phyloP scores from a whole-genome alignment of 2,113 vertebrate genomes.

The Struthidea cinerea region DNA sequence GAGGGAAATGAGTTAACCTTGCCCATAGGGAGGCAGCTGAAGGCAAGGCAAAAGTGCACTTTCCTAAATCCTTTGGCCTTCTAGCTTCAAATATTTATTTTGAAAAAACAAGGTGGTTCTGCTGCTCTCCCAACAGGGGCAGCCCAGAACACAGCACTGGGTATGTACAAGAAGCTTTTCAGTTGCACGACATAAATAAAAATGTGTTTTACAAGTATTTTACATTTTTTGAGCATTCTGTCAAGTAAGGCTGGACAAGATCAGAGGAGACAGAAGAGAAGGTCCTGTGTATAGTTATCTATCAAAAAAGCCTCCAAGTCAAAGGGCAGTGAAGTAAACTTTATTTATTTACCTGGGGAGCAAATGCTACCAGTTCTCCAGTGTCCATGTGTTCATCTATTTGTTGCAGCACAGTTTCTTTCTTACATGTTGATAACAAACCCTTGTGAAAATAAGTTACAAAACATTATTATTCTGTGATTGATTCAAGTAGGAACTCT shows the following conservation, averaged over 20 bases:
- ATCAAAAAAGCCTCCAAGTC: neutral
- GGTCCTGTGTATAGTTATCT: neutral
- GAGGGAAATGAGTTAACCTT: neutral
- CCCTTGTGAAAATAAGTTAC: constrained; percentile 62
- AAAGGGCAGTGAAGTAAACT: neutral
- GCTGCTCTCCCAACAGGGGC: neutral
- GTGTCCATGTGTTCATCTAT: constrained; percentile 82
- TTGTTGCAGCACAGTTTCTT: constrained; percentile 80
- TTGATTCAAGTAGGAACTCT: neutral
- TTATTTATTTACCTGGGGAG: constrained; percentile 77
- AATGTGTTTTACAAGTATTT: neutral
- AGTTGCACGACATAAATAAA: neutral
- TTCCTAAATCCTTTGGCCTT: neutral
- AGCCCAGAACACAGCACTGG: neutral
- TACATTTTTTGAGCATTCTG: neutral
- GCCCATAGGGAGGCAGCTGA: neutral
- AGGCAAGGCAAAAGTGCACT: neutral
- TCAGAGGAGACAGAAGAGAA: neutral
- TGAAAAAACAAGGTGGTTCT: neutral
- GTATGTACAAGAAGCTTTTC: neutral
- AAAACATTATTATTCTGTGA: neutral
- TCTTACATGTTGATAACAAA: constrained; percentile 78
- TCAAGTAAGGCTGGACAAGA: neutral
- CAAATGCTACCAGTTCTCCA: constrained; percentile 84
- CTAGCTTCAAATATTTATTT: neutral